A percentile compares a stretch with the other conserved stretches of the same genome.
Evolutionary conservation across 1,140 invertebrate genomes (phyloP).

Genomic region (Lasaia peninsularis): DNA sequence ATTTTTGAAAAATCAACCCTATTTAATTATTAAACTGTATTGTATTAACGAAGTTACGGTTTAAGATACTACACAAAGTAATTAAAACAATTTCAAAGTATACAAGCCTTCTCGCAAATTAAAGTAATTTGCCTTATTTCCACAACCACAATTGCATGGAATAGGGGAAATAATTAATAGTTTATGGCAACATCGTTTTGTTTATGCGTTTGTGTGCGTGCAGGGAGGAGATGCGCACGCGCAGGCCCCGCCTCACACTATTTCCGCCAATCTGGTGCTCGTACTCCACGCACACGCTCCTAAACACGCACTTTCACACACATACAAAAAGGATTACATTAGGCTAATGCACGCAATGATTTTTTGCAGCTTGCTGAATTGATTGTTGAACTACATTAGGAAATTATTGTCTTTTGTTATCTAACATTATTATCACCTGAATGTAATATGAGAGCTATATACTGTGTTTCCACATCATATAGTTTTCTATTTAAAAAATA

Average conservation of each 20-base stretch:
- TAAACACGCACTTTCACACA: constrained; percentile 37
- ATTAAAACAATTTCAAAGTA: too few species aligned
- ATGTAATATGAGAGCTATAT: too few species aligned
- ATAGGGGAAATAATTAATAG: constrained; percentile 57
- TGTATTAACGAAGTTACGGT: too few species aligned
- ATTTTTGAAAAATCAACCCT: too few species aligned
- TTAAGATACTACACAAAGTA: background rate
- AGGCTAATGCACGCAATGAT: constrained; percentile 47
- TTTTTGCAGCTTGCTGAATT: constrained; percentile 36
- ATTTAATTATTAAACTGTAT: too few species aligned
- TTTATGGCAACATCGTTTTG: constrained; percentile 55
- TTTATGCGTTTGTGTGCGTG: constrained; percentile 38
- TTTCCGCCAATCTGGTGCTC: constrained; percentile 68
- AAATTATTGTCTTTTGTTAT: constrained; percentile 31
- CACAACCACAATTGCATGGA: constrained; percentile 36
- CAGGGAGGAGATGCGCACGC: constrained; percentile 53
- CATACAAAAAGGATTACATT: constrained; percentile 32
- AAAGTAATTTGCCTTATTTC: constrained; percentile 45
- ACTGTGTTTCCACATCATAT: too few species aligned
- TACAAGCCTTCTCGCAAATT: constrained; percentile 24
- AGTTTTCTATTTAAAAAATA: too few species aligned
- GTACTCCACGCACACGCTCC: constrained; percentile 45
- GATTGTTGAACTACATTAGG: constrained; percentile 44
- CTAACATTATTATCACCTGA: background rate
- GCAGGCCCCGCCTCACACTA: constrained; percentile 63